Evolutionary conservation across 2,888 invertebrate genomes (phyloP).

Genomic region (Sphecodes monilicornis): DNA sequence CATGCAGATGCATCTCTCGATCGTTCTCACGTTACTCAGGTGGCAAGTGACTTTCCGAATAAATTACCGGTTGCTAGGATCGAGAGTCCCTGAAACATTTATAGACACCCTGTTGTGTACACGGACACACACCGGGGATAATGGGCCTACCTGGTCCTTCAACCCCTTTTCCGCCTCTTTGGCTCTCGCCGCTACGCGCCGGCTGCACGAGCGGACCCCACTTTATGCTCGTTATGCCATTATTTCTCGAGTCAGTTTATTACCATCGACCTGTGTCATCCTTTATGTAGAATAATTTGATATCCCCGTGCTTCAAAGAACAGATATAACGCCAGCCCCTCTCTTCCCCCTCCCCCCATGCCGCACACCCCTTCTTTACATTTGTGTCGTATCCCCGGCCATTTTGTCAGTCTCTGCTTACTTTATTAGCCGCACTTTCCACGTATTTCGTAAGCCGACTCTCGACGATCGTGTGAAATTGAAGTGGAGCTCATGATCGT

Average conservation of each 20-base stretch:
- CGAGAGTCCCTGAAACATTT: constrained; percentile 72
- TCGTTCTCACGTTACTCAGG: constrained; percentile 80
- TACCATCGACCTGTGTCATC: constrained; percentile 74
- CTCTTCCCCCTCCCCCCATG: not conserved
- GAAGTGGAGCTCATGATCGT: not conserved
- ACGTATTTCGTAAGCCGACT: not conserved
- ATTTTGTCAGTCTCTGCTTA: not conserved
- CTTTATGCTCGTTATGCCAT: constrained; percentile 73
- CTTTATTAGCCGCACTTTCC: not conserved
- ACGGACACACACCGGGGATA: constrained; percentile 73
- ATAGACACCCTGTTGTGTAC: constrained; percentile 73
- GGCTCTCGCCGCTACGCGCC: constrained; percentile 49
- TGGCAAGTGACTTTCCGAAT: constrained; percentile 78
- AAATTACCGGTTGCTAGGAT: constrained; percentile 74
- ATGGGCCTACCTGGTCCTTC: constrained; percentile 77
- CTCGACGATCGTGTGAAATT: not conserved
- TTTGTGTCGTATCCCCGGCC: constrained; percentile 25
- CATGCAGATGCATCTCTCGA: constrained; percentile 73
- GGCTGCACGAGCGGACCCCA: constrained; percentile 72
- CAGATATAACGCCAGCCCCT: constrained; percentile 46
- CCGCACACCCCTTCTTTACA: constrained; percentile 26
- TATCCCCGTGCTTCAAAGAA: constrained; percentile 67
- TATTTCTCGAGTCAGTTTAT: constrained; percentile 74
- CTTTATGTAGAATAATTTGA: constrained; percentile 73
- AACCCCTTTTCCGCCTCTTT: constrained; percentile 72